A percentile compares a stretch with the other conserved stretches of the same genome.
phyloP scores from a whole-genome alignment of 2,113 vertebrate genomes.

The Climacteris rufus region DNA sequence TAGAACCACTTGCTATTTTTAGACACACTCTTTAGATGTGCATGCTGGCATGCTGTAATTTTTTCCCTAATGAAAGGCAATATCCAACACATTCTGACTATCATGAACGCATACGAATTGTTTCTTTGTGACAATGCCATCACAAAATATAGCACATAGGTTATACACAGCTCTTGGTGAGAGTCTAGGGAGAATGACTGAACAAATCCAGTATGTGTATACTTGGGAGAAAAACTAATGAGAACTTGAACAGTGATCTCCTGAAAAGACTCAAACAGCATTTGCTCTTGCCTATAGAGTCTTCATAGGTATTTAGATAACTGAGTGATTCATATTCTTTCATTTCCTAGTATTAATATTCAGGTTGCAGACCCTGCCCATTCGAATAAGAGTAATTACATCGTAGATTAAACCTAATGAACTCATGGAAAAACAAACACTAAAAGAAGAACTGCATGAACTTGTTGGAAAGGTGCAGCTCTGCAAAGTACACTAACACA shows the following conservation, averaged over 20 bases:
- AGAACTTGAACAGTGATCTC: not conserved
- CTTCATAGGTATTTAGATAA: not conserved
- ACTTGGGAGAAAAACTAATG: not conserved
- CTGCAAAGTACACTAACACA: not conserved
- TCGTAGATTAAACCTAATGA: not conserved
- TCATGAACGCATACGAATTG: not conserved
- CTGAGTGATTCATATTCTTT: not conserved
- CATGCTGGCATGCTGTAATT: not conserved
- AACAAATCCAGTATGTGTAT: not conserved
- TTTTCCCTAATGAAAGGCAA: not conserved
- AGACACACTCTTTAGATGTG: slow-evolving; percentile 11
- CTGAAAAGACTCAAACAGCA: not conserved
- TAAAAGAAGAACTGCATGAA: not conserved
- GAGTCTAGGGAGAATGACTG: not conserved
- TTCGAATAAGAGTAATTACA: not conserved
- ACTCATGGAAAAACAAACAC: not conserved
- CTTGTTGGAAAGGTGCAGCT: not conserved
- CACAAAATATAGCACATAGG: not conserved
- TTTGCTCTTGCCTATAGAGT: not conserved
- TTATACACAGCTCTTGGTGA: not conserved
- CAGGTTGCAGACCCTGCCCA: not conserved
- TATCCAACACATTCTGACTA: not conserved
- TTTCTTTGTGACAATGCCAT: not conserved
- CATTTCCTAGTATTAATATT: not conserved
- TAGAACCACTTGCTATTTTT: slow-evolving; percentile 52